Evolutionary conservation across 2,113 vertebrate genomes (phyloP), one percentile per base, ranked within the genome.

Genomic region (Hemibagrus wyckioides): DNA sequence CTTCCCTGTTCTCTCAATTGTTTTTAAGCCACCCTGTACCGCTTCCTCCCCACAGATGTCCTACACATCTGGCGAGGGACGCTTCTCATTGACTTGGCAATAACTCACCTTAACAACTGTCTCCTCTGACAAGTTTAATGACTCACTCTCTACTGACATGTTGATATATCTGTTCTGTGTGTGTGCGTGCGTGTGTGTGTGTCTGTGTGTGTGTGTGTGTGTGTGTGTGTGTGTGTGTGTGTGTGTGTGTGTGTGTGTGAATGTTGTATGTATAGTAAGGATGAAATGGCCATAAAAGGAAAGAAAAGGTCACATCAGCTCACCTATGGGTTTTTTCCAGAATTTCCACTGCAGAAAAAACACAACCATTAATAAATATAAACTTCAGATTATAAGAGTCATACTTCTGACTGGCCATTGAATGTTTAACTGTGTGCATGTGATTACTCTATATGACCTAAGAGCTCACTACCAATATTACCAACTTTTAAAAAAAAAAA

Each of bases 101-200:
- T 95, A 96, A 96, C 95, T 96, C 95, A 96, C 93, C 93, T 94
- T 94, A 96, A 96, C 94, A 96, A 94, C 94, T 95, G 94, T 95
- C 96, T 95, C 41, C 93, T 95, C 95, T 96, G 95, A 96, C 95
- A 96, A 93, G 93, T 93, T 95, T 95, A 92, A 92, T 95, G 95
- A 95, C 94, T 94, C 92, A 93, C 90, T 94, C 93, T 92, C 86
- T 94, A 95, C 95, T 95, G 94, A 95, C 94, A 76, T 76, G 73
- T 28, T 48, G 41, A 48, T 76, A 13, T 76, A 28, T 48, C 25
- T 48, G 6, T 23, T 71, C 17, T 67, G 6, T 61, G 63, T 39
- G n/a, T 33, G 63, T 67, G 63, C 5, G 63, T 61, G 1, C 10
- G 59, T 28, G 59, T 28, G 59, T 59, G 59, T 28, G 59, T 61